A percentile compares a stretch with the other conserved stretches of the same genome.
Conservation (phyloP, 1,140 invertebrate genomes). For the Hetaerina americana region DNA sequence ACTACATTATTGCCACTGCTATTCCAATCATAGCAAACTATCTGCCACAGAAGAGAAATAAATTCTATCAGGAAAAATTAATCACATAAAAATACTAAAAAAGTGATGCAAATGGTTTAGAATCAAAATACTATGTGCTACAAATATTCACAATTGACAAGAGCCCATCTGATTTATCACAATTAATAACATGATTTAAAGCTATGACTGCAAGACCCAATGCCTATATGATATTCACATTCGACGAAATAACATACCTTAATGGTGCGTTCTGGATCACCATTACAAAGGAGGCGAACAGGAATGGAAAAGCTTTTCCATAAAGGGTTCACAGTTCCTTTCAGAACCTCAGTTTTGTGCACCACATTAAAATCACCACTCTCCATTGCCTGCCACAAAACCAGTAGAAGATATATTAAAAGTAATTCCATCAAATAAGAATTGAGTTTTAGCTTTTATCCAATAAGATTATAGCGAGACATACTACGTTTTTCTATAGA, state of each 20-base stretch:
- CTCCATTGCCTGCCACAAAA: conserved; percentile 14
- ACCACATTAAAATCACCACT: conserved; percentile 30
- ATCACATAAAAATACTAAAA: too few species aligned
- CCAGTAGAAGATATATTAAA: not conserved
- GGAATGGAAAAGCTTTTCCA: conserved; percentile 39
- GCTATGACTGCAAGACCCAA: too few species aligned
- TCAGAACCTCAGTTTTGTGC: conserved; percentile 33
- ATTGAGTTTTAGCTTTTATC: not conserved
- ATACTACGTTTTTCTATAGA: too few species aligned
- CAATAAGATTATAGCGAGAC: too few species aligned
- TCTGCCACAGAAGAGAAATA: not conserved
- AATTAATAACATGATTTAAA: too few species aligned
- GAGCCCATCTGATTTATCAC: too few species aligned
- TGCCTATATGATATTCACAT: too few species aligned
- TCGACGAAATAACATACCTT: conserved; percentile 23
- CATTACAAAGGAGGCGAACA: conserved; percentile 39
- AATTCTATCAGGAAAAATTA: too few species aligned
- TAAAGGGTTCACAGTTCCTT: conserved; percentile 37
- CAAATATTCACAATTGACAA: too few species aligned
- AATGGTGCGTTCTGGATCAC: conserved; percentile 38
- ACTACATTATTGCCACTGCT: conserved; percentile 19
- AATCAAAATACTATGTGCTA: too few species aligned
- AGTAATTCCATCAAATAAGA: not conserved
- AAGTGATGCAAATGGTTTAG: too few species aligned
- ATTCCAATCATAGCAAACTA: conserved; percentile 24